Base-by-base conservation (phyloP, 2,888 invertebrate genomes). In the Cyaniris semiargus region DNA sequence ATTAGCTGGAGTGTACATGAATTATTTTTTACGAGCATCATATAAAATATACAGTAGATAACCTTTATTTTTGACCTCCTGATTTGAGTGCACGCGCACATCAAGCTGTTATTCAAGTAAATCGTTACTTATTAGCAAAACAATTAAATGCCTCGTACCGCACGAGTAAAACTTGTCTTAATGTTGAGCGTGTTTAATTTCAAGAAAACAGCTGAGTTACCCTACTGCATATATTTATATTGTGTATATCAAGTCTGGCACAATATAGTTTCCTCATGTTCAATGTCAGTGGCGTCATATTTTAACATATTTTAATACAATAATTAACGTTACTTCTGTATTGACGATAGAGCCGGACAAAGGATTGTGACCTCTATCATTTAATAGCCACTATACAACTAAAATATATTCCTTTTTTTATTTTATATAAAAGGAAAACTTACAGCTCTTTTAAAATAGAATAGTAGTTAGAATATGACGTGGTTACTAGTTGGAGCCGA, bases 191-290 rank as follows among this genome's bases (percentile, higher is more conserved):
- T 18, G 4, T 53, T 53, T 53, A 53, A 53, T 53, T 53, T 53
- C 18, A 53, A 53, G 18, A 53, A 53, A 15, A 53, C 53, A 4
- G 53, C 18, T 4, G 18, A 53, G 18, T 53, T 53, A 53, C 15
- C 18, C 13, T 53, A 53, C 53, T 18, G 53, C 15, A 15, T 48
- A 1, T 15, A 53, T 18, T 53, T 53, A 53, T 53, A 53, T 53
- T 53, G 4, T 53, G 18, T 53, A 18, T 53, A 18, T 53, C 1
- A 53, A 31, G 66, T 18, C 27, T 66, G 66, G 27, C 27, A 66
- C 66, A 66, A 66, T 66, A 66, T 27, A 66, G 66, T 66, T 60
- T 66, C 66, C 66, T 66, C 27, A 5, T 27, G 66, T 66, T 66
- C 27, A 66, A 66, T 66, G 66, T 66, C 27, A 21, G 27, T 27